phyloP scores from a whole-genome alignment of 2,888 invertebrate species.

The Acanthosoma haemorrhoidale region DNA sequence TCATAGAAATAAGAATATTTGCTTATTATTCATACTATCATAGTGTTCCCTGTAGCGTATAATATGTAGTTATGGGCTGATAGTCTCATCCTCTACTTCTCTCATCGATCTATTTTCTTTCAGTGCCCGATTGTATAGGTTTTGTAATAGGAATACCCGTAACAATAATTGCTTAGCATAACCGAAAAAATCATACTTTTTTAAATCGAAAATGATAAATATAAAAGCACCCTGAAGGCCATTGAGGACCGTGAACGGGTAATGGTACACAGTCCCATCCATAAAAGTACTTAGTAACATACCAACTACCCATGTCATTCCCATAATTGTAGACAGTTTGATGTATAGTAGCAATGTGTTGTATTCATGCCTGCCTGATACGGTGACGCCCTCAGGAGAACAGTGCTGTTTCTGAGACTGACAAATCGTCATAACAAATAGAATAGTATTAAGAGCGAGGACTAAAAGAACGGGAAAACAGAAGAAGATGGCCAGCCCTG shows the following conservation, averaged over 20 bases:
- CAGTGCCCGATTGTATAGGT: no score
- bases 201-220: neutral
- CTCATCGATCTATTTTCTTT: no score
- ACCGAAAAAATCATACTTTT: neutral
- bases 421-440: neutral
- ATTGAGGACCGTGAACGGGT: neutral
- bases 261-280: neutral
- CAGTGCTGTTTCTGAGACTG: neutral
- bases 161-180: neutral
- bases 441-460: neutral
- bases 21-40: no score
- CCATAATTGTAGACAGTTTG: slow-evolving; percentile 17
- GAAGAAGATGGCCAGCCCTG: neutral
- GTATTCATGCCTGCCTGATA: slow-evolving; percentile 8
- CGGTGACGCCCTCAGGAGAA: neutral
- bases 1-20: no score
- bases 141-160: no score
- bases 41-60: no score
- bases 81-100: no score
- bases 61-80: no score
- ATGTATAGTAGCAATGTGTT: neutral
- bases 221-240: slow-evolving; percentile 22
- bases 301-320: slow-evolving; percentile 2
- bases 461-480: neutral
- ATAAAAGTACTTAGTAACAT: neutral